Percentiles rank a stretch among this genome's conserved stretches.
Evolutionary conservation across 1,140 invertebrate genomes (phyloP).

Genomic region (Platyura marginata): DNA sequence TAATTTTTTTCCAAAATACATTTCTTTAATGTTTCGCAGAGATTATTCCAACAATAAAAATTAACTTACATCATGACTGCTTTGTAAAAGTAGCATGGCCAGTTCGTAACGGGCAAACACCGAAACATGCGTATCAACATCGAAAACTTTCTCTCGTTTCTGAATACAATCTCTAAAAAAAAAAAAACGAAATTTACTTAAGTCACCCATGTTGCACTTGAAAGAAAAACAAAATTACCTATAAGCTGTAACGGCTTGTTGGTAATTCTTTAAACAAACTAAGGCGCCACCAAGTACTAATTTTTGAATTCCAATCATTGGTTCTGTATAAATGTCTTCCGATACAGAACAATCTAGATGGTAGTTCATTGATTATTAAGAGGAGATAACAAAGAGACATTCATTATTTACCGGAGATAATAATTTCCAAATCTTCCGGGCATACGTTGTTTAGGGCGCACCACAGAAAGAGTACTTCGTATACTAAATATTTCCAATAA

Average conservation of each 20-base stretch:
- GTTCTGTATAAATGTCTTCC: neutral
- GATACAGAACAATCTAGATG: neutral
- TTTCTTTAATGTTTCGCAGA: no score
- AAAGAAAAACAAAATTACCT: no score
- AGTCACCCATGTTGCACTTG: no score
- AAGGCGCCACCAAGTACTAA: neutral
- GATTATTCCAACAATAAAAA: no score
- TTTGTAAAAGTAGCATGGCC: neutral
- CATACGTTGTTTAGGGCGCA: constrained; percentile 45
- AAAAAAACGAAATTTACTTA: no score
- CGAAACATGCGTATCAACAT: neutral
- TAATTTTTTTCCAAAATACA: no score
- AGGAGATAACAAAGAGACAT: no score
- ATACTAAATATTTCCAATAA: constrained; percentile 37
- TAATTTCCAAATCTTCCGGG: constrained; percentile 11
- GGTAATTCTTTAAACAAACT: neutral
- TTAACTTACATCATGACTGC: neutral
- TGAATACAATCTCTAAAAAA: neutral
- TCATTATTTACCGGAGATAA: no score
- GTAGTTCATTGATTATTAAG: no score
- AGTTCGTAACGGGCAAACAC: neutral
- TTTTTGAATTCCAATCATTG: neutral
- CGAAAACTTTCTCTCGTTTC: neutral
- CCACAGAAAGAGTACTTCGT: constrained; percentile 53
- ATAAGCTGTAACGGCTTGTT: no score